Base-by-base conservation (phyloP, 2,113 vertebrate species). In the Sardina pilchardus region DNA sequence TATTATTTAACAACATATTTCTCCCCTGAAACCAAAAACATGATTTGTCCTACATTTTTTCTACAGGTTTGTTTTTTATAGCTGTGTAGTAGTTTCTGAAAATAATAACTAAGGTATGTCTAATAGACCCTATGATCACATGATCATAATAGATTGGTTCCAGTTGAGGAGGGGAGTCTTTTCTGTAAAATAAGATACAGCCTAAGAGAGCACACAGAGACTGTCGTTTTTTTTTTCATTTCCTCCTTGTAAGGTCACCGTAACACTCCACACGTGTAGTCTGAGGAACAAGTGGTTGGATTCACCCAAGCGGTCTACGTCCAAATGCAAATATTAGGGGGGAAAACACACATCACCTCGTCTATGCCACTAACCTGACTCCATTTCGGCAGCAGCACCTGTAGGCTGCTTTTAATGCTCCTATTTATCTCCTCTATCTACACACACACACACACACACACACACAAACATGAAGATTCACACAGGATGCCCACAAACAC, bases 311-410 rank as follows among this genome's bases (percentile, higher is more conserved):
- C 71, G 30, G 30, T 78, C 71, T 34, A 36, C 30, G 71, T 78
- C 30, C 30, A 78, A 78, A 78, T 34, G 36, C 71, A 78, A 78
- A 78, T 78, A 78, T 78, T 78, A 36, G 30, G 14, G 12, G 34
- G 0, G 26, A 24, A 21, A 59, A 59, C 19, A 21, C 53, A 59
- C 53, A 59, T 21, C 53, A 59, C 19, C 30, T 36, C 26, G 71
- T 78, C 71, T 78, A 14, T 30, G 71, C 71, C 71, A 34, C 71
- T 39, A 78, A 1, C 71, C 71, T 75, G 71, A 36, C 34, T 78
- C 81, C 34, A 83, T 84, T n/a, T 85, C 24, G 9, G 89, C 39
- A 21, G 89, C 26, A 91, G 88, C 90, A 91, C 89, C 92, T 92
- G 91, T 89, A 82, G 89, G 89, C 85, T 84, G 85, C 67, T 47